phyloP scores from a whole-genome alignment of 2,113 vertebrate species.

The Seriola quinqueradiata region DNA sequence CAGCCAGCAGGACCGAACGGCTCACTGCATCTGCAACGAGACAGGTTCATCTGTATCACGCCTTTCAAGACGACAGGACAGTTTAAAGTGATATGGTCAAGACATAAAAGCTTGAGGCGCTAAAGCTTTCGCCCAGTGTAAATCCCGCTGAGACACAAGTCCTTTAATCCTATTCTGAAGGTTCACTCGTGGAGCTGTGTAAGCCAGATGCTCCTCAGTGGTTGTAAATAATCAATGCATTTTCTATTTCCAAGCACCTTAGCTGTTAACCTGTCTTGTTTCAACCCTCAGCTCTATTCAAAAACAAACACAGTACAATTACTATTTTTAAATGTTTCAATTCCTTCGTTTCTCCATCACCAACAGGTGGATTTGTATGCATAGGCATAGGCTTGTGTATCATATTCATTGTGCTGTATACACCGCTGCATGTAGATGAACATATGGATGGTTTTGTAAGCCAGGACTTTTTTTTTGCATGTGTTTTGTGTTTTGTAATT shows the following conservation, averaged over 20 bases:
- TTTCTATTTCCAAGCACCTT: neutral
- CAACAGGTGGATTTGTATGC: conserved; percentile 58
- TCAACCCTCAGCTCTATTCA: neutral
- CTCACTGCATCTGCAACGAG: neutral
- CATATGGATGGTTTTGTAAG: neutral
- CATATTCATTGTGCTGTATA: conserved; percentile 12
- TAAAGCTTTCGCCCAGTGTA: neutral
- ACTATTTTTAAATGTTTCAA: neutral
- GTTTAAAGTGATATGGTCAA: no score
- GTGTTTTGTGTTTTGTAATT: neutral
- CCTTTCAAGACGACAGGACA: no score
- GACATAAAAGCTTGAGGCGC: neutral
- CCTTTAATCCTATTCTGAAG: neutral
- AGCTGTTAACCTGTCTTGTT: neutral
- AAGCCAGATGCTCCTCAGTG: neutral
- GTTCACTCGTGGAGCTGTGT: neutral
- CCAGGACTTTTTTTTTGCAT: neutral
- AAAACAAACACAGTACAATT: neutral
- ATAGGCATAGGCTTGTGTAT: conserved; percentile 3
- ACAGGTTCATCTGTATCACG: no score
- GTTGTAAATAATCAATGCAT: neutral
- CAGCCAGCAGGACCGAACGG: neutral
- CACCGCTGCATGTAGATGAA: no score
- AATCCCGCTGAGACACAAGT: neutral
- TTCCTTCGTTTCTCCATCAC: conserved; percentile 21